Evolutionary conservation across 2,113 vertebrate species (phyloP), one percentile per base, ranked within the genome.

Genomic region (Pangasianodon gigas): DNA sequence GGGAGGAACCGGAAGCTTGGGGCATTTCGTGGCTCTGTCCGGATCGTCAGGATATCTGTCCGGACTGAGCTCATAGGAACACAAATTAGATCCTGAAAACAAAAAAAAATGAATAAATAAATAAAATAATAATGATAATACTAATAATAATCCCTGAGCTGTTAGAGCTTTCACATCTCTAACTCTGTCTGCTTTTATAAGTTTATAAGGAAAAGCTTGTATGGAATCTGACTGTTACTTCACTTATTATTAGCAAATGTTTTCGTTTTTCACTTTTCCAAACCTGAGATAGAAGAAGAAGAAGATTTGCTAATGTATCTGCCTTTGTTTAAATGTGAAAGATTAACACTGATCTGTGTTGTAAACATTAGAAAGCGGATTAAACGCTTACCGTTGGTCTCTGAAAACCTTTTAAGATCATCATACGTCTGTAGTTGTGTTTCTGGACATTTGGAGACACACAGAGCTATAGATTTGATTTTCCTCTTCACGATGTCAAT

Each of bases 401-500:
- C 93, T 19, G 98, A 96, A 95, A 99, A 99, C 89, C 95, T 96
- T 92, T 96, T 96, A 92, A 99, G 86, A 60, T 99, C 98, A 6
- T 80, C 90, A 90, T 97, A 91, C 14, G 96, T 95, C 92, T 95
- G 96, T 41, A 99, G 91, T 74, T 98, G 96, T 86, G 95, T 91
- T 5, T 93, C 84, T 11, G 98, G 98, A 84, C 98, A 99, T 89
- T 96, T 95, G 77, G 97, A 96, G 56, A 99, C 98, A 88, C 98
- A 99, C 88, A 99, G 94, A 26, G 98, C 97, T 51, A 98, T 87
- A 46, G 98, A 99, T 87, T 96, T 97, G 92, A 99, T 97, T 94
- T 95, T 99, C 94, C 96, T 95, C 84, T 97, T 95, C 86, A 97
- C 93, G 60, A 98, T 9, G 93, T 99, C 98, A 85, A 99, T 95